phyloP scores from a whole-genome alignment of 1,140 invertebrate genomes.

The Eubasilissa regina region DNA sequence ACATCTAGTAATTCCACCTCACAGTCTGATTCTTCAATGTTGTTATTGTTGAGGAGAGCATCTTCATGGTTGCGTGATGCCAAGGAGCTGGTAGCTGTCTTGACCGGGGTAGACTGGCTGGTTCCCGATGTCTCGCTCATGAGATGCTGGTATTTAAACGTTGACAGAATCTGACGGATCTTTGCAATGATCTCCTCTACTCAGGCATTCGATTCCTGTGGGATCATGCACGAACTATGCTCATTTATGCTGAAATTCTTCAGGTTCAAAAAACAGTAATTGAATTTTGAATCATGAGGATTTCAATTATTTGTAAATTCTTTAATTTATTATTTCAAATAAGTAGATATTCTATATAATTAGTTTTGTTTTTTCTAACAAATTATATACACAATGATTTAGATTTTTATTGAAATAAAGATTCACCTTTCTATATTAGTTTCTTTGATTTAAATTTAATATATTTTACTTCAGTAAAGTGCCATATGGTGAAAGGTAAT shows the following conservation, averaged over 20 bases:
- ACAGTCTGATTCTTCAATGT: constrained; percentile 57
- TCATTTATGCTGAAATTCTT: constrained; percentile 60
- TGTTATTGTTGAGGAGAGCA: constrained; percentile 34
- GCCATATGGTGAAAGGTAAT: too few relatives aligned
- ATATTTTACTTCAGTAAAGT: too few relatives aligned
- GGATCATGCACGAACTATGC: constrained; percentile 61
- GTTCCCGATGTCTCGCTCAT: constrained; percentile 63
- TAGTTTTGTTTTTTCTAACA: too few relatives aligned
- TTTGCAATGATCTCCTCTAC: constrained; percentile 85
- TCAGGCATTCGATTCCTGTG: constrained; percentile 83
- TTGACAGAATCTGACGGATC: constrained; percentile 81
- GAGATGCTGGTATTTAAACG: constrained; percentile 80
- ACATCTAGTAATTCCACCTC: constrained; percentile 54
- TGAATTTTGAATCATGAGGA: constrained; percentile 34
- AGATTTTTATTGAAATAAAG: too few relatives aligned
- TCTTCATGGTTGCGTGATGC: constrained; percentile 32
- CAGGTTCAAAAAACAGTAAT: constrained; percentile 24
- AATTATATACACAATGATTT: too few relatives aligned
- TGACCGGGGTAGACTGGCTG: constrained; percentile 67
- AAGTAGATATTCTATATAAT: not conserved
- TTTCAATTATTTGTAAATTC: not conserved
- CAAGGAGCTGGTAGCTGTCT: constrained; percentile 37
- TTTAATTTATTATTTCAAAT: not conserved
- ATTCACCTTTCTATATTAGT: too few relatives aligned
- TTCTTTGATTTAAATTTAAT: too few relatives aligned